Conservation (phyloP, 2,113 vertebrate species). For the Syrmaticus mikado region DNA sequence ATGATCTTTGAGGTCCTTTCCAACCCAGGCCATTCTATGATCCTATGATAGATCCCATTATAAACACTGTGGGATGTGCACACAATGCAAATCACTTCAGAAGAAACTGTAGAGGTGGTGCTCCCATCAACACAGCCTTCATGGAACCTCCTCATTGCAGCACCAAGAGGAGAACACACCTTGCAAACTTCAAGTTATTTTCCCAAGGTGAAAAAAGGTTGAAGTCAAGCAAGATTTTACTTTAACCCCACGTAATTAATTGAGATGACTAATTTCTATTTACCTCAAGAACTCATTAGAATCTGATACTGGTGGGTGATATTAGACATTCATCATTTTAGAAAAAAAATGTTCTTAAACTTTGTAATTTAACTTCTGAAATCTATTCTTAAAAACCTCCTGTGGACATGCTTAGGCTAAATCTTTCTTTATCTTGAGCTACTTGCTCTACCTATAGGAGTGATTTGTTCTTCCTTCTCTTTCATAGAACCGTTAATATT, state of each 20-base stretch:
- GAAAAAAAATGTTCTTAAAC: background rate
- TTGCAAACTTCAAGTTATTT: background rate
- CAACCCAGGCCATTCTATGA: too few relatives aligned
- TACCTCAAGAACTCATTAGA: background rate
- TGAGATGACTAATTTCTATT: background rate
- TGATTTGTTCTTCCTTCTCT: background rate
- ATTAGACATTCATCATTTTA: background rate
- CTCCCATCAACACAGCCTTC: background rate
- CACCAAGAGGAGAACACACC: background rate
- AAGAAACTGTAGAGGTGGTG: accelerated
- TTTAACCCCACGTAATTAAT: background rate
- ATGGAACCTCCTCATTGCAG: background rate
- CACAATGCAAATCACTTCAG: accelerated
- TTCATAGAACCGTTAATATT: background rate
- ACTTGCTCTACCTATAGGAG: background rate
- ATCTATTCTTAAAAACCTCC: background rate
- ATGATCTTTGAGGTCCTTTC: too few relatives aligned
- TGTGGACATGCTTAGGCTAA: background rate
- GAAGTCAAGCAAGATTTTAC: background rate
- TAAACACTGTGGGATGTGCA: background rate
- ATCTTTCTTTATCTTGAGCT: background rate
- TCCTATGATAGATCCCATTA: background rate
- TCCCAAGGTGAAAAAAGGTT: background rate
- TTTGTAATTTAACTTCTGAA: background rate
- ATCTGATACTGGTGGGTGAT: background rate